phyloP scores from a whole-genome alignment of 2,797 vertebrate genomes.

The Bradypodion pumilum region DNA sequence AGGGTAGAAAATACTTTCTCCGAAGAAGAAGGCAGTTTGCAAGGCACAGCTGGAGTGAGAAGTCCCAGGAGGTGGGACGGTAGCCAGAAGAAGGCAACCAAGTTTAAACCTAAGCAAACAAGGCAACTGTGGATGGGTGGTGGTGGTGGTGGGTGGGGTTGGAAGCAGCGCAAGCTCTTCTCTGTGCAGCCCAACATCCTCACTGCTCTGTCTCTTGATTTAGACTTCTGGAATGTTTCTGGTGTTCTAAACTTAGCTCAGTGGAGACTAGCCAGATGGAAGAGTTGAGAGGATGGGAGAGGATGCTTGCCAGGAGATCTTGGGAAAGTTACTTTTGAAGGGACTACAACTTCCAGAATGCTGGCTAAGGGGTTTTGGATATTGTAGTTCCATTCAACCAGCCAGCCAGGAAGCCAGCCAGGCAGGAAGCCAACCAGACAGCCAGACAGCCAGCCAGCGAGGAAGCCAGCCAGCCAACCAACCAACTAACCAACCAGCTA shows the following conservation, averaged over 20 bases:
- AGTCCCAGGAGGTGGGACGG: background rate
- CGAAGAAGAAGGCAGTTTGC: background rate
- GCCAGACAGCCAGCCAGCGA: too few relatives aligned
- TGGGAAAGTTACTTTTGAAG: background rate
- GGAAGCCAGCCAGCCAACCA: too few relatives aligned
- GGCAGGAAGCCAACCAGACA: too few relatives aligned
- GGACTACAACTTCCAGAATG: too few relatives aligned
- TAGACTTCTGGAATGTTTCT: conserved; percentile 24
- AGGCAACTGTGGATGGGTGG: too few relatives aligned
- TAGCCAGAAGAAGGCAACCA: background rate
- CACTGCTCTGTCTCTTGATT: background rate
- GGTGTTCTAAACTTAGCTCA: conserved; percentile 20
- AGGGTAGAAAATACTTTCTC: background rate
- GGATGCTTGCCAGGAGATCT: background rate
- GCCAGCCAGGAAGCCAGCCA: too few relatives aligned
- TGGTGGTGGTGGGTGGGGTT: too few relatives aligned
- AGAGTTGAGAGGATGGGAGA: too few relatives aligned
- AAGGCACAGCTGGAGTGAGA: background rate
- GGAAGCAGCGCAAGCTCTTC: background rate
- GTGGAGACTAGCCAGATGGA: background rate
- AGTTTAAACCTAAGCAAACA: background rate
- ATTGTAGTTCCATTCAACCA: too few relatives aligned
- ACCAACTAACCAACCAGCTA: too few relatives aligned
- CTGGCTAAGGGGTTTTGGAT: too few relatives aligned
- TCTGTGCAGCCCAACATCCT: background rate